A percentile compares a stretch with the other conserved stretches of the same genome.
Evolutionary conservation across 2,888 invertebrate genomes (phyloP).

Genomic region (Apodemia mormo): DNA sequence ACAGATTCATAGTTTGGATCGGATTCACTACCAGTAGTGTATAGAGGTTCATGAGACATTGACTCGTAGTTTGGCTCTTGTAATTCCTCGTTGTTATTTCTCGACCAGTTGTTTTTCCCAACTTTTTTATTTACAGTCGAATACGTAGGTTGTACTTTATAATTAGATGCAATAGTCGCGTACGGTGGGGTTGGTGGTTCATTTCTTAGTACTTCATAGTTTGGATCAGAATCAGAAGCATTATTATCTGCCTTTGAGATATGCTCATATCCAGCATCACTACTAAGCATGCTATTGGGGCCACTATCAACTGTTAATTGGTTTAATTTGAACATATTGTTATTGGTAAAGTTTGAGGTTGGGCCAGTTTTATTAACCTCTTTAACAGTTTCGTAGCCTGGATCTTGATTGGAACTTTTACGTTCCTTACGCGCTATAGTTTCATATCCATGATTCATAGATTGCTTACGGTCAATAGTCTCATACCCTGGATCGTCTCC

Average conservation of each 20-base stretch:
- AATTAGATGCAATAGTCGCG: conserved; percentile 71
- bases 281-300: conserved; percentile 82
- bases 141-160: conserved; percentile 74
- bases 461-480: conserved; percentile 72
- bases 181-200: conserved; percentile 77
- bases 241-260: conserved; percentile 75
- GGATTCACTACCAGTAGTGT: conserved; percentile 87
- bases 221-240: conserved; percentile 86
- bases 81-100: conserved; percentile 73
- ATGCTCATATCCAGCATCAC: conserved; percentile 89
- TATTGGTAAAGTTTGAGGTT: conserved; percentile 54
- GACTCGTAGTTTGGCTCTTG: conserved; percentile 90
- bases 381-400: conserved; percentile 84
- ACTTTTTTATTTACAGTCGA: conserved; percentile 81
- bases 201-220: conserved; percentile 88
- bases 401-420: conserved; percentile 76
- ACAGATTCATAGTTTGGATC: conserved; percentile 88
- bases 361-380: conserved; percentile 57
- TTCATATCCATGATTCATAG: conserved; percentile 82
- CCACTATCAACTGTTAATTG: conserved; percentile 73
- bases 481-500: conserved; percentile 77
- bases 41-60: conserved; percentile 84
- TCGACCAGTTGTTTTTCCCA: conserved; percentile 76
- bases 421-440: conserved; percentile 75
- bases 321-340: conserved; percentile 60